A percentile compares a stretch with the other conserved stretches of the same genome.
phyloP scores from a whole-genome alignment of 1,140 invertebrate species.

The Papilio dardanus region DNA sequence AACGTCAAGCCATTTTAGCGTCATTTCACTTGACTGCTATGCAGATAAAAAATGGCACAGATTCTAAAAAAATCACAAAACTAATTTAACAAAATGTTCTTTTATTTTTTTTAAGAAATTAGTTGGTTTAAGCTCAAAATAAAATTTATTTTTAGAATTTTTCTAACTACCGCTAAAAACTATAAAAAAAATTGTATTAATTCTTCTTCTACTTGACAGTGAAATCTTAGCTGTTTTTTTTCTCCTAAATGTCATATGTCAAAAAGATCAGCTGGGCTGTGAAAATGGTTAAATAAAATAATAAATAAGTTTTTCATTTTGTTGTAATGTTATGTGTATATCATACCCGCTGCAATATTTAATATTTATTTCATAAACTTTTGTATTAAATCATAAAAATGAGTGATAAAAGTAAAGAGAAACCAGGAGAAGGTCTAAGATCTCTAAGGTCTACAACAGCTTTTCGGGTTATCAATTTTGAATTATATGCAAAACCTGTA shows the following conservation, averaged over 20 bases:
- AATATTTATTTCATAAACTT: not conserved
- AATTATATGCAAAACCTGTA: slow-evolving; percentile 92
- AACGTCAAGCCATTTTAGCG: slow-evolving; percentile 64
- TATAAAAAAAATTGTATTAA: too few species aligned
- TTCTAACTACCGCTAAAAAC: too few species aligned
- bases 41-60: slow-evolving; percentile 39
- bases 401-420: slow-evolving; percentile 58
- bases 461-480: slow-evolving; percentile 91
- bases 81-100: too few species aligned
- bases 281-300: not conserved
- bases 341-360: not conserved
- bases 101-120: too few species aligned
- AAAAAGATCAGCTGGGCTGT: not conserved
- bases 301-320: not conserved
- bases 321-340: not conserved
- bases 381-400: slow-evolving; percentile 42
- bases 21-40: slow-evolving; percentile 49
- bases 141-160: too few species aligned
- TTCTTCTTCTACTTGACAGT: too few species aligned
- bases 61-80: not conserved
- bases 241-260: not conserved
- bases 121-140: too few species aligned
- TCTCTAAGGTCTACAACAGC: slow-evolving; percentile 87
- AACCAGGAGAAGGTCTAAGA: slow-evolving; percentile 90
- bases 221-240: too few species aligned